Conservation (phyloP, 2,888 invertebrate genomes). For the Nomada flava region DNA sequence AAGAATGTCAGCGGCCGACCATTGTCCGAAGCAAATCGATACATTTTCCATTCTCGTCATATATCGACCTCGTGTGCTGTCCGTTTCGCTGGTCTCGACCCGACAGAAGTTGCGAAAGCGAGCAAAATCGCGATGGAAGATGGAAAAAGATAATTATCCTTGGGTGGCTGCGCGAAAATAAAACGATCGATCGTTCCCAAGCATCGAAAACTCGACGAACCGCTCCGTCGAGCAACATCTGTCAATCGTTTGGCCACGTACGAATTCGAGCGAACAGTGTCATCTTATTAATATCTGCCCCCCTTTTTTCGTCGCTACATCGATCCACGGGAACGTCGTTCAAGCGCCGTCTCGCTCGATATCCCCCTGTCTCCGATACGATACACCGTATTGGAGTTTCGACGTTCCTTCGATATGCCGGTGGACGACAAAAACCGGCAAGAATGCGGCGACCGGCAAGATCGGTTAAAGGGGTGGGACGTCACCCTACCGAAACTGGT, state of each 20-base stretch:
- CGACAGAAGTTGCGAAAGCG: neutral
- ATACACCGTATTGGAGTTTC: constrained; percentile 65
- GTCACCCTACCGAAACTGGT: constrained; percentile 74
- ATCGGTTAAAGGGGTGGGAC: constrained; percentile 65
- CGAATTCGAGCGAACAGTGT: constrained; percentile 65
- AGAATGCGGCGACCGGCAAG: constrained; percentile 73
- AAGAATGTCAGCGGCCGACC: constrained; percentile 38
- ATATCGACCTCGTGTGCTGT: neutral
- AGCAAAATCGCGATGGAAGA: constrained; percentile 5
- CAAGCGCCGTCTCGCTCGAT: constrained; percentile 48
- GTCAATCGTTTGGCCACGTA: constrained; percentile 56
- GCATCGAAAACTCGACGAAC: constrained; percentile 48
- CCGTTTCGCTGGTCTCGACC: neutral
- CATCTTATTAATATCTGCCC: constrained; percentile 73
- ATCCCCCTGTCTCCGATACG: constrained; percentile 17
- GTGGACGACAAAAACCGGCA: constrained; percentile 74
- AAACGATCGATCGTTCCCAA: constrained; percentile 21
- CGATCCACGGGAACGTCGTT: constrained; percentile 29
- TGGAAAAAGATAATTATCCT: constrained; percentile 51
- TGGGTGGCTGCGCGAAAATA: neutral
- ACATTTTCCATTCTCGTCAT: constrained; percentile 16
- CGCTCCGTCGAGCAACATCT: constrained; percentile 55
- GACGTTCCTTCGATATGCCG: constrained; percentile 63
- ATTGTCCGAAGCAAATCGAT: constrained; percentile 3
- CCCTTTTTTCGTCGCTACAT: constrained; percentile 45